Evolutionary conservation across 2,888 invertebrate genomes (phyloP).

Genomic region (Epinotia bilunana): DNA sequence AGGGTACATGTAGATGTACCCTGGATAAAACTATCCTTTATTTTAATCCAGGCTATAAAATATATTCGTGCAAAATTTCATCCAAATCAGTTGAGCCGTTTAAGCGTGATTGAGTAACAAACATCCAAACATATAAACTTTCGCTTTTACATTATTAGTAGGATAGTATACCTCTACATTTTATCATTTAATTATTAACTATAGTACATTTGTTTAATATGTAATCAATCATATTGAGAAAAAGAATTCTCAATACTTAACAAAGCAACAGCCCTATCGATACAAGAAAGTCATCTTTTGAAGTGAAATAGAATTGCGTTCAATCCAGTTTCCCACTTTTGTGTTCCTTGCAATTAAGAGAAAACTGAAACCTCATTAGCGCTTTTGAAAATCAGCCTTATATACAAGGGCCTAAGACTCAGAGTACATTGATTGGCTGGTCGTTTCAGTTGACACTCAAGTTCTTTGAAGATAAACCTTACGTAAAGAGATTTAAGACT

Average conservation of each 20-base stretch:
- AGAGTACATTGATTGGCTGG: not conserved
- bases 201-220: too few species aligned
- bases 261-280: slow-evolving; percentile 53
- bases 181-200: too few species aligned
- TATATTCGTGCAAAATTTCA: too few species aligned
- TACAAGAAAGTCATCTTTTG: slow-evolving; percentile 52
- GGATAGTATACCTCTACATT: too few species aligned
- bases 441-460: not conserved
- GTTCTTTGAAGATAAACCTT: not conserved
- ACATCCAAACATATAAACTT: too few species aligned
- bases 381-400: not conserved
- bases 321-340: slow-evolving; percentile 13
- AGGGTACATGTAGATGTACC: too few species aligned
- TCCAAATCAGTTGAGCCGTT: too few species aligned
- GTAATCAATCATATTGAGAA: too few species aligned
- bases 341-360: slow-evolving; percentile 1
- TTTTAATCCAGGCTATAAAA: too few species aligned
- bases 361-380: not conserved
- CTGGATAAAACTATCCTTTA: too few species aligned
- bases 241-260: not conserved
- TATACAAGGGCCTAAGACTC: not conserved
- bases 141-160: too few species aligned
- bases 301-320: slow-evolving; percentile 49
- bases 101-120: too few species aligned
- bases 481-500: not conserved